phyloP scores from a whole-genome alignment of 2,888 invertebrate genomes.

The Eurytoma adleriae region DNA sequence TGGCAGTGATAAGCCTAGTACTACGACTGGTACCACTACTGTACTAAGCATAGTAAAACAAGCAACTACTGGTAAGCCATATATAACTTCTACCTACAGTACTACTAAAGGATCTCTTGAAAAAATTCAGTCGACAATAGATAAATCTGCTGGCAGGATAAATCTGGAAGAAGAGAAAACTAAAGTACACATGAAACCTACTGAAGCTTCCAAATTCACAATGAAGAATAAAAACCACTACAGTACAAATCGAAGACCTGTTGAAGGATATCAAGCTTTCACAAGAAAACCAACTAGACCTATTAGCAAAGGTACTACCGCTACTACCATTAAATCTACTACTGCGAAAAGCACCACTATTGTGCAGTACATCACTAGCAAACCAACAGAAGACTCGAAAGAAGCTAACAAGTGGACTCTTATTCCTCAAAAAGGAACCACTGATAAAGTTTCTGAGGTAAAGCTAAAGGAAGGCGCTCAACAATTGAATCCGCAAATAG shows the following conservation, averaged over 20 bases:
- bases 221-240: slow-evolving; percentile 50
- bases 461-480: slow-evolving; percentile 40
- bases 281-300: slow-evolving; percentile 46
- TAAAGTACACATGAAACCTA: slow-evolving; percentile 51
- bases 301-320: slow-evolving; percentile 12
- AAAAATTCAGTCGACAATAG: slow-evolving; percentile 55
- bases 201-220: slow-evolving; percentile 49
- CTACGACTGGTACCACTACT: slow-evolving; percentile 2
- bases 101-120: slow-evolving; percentile 48
- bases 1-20: slow-evolving; percentile 32
- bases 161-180: slow-evolving; percentile 57
- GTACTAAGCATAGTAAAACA: slow-evolving; percentile 29
- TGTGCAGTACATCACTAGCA: slow-evolving; percentile 17
- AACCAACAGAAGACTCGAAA: slow-evolving; percentile 48
- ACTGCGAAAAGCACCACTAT: slow-evolving; percentile 2
- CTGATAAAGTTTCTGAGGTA: slow-evolving; percentile 16
- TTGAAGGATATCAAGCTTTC: slow-evolving; percentile 12
- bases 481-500: slow-evolving; percentile 75
- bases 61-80: slow-evolving; percentile 29
- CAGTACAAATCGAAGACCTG: slow-evolving; percentile 33
- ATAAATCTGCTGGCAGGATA: slow-evolving; percentile 55
- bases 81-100: slow-evolving; percentile 33
- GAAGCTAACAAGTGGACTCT: slow-evolving; percentile 62
- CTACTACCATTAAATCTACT: slow-evolving; percentile 14
- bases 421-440: slow-evolving; percentile 60